Evolutionary conservation across 2,888 invertebrate genomes (phyloP).

Genomic region (Philereme vetulata): DNA sequence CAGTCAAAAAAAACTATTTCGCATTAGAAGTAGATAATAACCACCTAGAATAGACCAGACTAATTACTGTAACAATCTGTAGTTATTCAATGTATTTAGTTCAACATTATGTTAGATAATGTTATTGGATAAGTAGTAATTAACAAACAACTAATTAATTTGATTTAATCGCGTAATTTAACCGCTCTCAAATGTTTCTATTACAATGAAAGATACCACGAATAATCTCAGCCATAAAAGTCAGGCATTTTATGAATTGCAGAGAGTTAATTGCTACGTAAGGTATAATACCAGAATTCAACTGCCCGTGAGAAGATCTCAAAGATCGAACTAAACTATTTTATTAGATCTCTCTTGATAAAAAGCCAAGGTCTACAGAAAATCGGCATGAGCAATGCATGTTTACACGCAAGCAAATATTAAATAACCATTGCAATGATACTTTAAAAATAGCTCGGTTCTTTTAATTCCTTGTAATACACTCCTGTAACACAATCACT

Average conservation of each 20-base stretch:
- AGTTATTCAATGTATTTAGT: not conserved
- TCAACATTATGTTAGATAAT: not conserved
- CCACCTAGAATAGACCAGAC: conserved; percentile 7
- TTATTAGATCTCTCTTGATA: conserved; percentile 56
- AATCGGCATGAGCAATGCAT: conserved; percentile 40
- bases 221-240: conserved; percentile 27
- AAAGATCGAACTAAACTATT: conserved; percentile 46
- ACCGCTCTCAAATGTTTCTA: conserved; percentile 16
- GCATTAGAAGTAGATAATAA: not conserved
- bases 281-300: conserved; percentile 43
- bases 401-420: conserved; percentile 35
- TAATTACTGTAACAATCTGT: not conserved
- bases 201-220: conserved; percentile 25
- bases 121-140: too few species aligned
- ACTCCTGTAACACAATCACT: conserved; percentile 42
- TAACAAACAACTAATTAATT: conserved; percentile 13
- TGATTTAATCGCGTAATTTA: conserved; percentile 20
- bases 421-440: conserved; percentile 28
- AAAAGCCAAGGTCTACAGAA: conserved; percentile 52
- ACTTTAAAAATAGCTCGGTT: conserved; percentile 33
- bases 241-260: conserved; percentile 28
- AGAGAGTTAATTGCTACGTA: conserved; percentile 47
- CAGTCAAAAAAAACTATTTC: too few species aligned
- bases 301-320: conserved; percentile 54
- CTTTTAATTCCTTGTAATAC: conserved; percentile 27